These are phyloP conservation scores for Paracentrotus lividus DNA, from an alignment of 53 echinoderm and acorn worm genomes.

Conservation along the genomic window DNA sequence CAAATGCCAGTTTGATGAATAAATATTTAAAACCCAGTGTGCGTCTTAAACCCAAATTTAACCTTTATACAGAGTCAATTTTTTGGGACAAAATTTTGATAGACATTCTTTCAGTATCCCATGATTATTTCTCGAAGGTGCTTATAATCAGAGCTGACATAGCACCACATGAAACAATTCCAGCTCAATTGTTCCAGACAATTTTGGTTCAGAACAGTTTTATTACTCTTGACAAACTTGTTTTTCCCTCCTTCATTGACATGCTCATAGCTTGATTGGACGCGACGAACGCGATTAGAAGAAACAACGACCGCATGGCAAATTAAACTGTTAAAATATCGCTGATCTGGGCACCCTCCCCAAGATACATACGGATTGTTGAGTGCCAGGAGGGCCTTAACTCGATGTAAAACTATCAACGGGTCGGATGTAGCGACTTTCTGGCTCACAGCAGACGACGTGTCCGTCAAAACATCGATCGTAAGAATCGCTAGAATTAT, in stretches of 20 bases:
- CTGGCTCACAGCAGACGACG: too few species aligned
- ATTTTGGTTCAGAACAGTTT: background rate
- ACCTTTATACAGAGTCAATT: background rate
- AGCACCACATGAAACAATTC: constrained; percentile 11
- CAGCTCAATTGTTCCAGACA: constrained; percentile 8
- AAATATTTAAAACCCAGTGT: too few species aligned
- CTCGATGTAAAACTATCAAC: too few species aligned
- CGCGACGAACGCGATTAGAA: background rate
- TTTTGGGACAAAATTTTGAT: background rate
- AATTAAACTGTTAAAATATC: constrained; percentile 9
- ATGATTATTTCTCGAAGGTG: background rate
- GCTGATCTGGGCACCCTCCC: background rate
- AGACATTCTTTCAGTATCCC: constrained; percentile 17
- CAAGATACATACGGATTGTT: too few species aligned
- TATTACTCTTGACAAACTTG: constrained; percentile 25
- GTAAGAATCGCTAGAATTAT: background rate
- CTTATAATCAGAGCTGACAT: background rate
- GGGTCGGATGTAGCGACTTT: too few species aligned
- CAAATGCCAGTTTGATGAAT: too few species aligned
- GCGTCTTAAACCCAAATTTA: background rate
- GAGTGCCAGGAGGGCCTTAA: too few species aligned
- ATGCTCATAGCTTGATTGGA: constrained; percentile 40
- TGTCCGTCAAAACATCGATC: constrained; percentile 35
- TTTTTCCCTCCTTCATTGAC: constrained; percentile 14
- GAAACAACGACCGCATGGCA: constrained; percentile 7